phyloP scores from a whole-genome alignment of 92 coral and sea anemone species.

The Heliopora coerulea region DNA sequence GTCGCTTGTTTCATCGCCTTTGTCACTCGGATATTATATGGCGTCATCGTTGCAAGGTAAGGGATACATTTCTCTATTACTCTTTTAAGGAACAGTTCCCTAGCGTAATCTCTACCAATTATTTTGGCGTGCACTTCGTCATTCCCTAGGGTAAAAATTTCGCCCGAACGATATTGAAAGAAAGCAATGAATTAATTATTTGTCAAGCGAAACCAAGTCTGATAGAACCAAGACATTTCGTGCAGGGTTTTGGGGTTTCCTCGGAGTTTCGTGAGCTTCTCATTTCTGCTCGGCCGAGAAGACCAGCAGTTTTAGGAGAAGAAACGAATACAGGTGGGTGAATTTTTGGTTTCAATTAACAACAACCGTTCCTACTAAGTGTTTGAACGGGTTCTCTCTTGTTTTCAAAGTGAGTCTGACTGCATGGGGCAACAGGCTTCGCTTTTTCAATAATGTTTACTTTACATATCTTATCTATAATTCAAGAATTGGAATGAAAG shows the following conservation, averaged over 20 bases:
- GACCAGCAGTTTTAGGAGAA: neutral
- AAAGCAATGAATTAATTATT: slow-evolving; percentile 41
- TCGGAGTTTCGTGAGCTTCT: slow-evolving; percentile 34
- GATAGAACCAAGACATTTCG: slow-evolving; percentile 7
- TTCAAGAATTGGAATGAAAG: slow-evolving; percentile 45
- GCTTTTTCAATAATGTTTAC: slow-evolving; percentile 42
- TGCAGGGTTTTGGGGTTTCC: slow-evolving; percentile 34
- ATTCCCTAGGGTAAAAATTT: neutral
- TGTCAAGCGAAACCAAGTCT: neutral
- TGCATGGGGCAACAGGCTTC: slow-evolving; percentile 46
- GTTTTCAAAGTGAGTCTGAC: slow-evolving; percentile 29
- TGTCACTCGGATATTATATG: slow-evolving; percentile 99
- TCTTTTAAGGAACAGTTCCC: slow-evolving; percentile 9
- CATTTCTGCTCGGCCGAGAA: neutral
- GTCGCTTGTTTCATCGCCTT: slow-evolving; percentile 96
- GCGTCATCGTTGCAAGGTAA: slow-evolving; percentile 99
- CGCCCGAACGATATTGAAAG: slow-evolving; percentile 9
- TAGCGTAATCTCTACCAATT: neutral
- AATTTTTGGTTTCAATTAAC: slow-evolving; percentile 24
- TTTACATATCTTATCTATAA: slow-evolving; percentile 46
- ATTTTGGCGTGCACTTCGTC: neutral
- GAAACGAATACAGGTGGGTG: neutral
- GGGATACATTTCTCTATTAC: slow-evolving; percentile 48
- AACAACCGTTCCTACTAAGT: slow-evolving; percentile 6
- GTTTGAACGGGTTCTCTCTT: slow-evolving; percentile 38